phyloP scores from a whole-genome alignment of 2,113 vertebrate genomes.

The Tyrannus savana region DNA sequence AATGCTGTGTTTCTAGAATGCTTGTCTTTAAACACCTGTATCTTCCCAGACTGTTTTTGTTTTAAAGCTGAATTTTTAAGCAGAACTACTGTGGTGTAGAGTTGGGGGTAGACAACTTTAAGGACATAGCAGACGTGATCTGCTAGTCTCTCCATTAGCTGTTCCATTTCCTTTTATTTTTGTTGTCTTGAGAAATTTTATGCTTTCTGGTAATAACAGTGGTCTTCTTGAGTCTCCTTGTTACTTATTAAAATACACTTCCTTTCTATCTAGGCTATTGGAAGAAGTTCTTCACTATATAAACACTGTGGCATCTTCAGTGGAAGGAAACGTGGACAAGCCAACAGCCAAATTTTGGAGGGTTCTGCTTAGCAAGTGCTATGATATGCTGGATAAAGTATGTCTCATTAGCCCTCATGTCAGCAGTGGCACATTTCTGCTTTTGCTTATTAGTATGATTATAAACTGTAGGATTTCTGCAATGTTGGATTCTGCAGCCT shows the following conservation, averaged over 20 bases:
- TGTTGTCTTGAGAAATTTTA: neutral
- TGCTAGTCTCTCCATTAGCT: neutral
- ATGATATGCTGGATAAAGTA: conserved; percentile 93
- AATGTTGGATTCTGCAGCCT: neutral
- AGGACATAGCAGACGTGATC: neutral
- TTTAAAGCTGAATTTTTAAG: neutral
- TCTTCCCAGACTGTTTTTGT: neutral
- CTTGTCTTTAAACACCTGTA: neutral
- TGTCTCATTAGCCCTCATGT: neutral
- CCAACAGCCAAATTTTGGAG: conserved; percentile 94
- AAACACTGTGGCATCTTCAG: conserved; percentile 82
- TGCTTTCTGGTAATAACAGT: neutral
- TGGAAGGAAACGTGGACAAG: conserved; percentile 86
- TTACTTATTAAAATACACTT: neutral
- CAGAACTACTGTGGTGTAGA: neutral
- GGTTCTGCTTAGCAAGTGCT: conserved; percentile 89
- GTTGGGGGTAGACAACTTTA: neutral
- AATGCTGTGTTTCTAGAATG: neutral
- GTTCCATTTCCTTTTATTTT: neutral
- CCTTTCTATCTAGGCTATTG: conserved; percentile 78
- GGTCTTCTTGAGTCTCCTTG: neutral
- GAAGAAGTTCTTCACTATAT: conserved; percentile 89
- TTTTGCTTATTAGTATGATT: neutral
- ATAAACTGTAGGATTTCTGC: neutral
- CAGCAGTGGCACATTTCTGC: neutral